Evolutionary conservation across 2,888 invertebrate genomes (phyloP).

Genomic region (Sphinx pinastri): DNA sequence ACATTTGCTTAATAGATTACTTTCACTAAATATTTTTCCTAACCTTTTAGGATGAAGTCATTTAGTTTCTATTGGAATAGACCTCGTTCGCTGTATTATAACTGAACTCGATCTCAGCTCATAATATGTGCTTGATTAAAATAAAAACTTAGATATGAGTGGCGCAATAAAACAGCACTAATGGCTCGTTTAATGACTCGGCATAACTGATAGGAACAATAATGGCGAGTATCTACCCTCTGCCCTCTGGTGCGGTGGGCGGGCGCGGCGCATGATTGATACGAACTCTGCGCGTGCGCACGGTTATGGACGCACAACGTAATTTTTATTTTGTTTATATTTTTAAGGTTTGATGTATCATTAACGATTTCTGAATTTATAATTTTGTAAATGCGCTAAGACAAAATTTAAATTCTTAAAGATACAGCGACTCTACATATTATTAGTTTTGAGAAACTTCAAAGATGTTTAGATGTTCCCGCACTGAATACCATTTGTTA

Average conservation of each 20-base stretch:
- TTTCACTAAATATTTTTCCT: no score
- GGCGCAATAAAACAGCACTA: slow-evolving; percentile 13
- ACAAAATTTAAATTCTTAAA: no score
- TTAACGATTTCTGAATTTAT: neutral
- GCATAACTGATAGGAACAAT: slow-evolving; percentile 28
- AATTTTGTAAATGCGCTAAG: neutral
- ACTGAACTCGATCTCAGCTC: neutral
- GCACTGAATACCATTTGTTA: no score
- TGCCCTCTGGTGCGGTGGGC: slow-evolving; percentile 38
- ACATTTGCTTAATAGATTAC: no score
- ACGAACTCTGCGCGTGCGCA: slow-evolving; percentile 36
- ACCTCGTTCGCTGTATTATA: no score
- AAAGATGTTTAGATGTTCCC: no score
- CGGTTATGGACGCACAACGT: slow-evolving; percentile 32
- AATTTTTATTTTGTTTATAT: neutral
- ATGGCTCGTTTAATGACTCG: slow-evolving; percentile 21
- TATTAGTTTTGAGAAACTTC: neutral
- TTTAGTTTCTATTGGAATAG: no score
- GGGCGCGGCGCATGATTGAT: slow-evolving; percentile 48
- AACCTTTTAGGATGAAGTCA: no score
- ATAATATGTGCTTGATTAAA: neutral
- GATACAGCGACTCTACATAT: neutral
- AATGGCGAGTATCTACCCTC: slow-evolving; percentile 37
- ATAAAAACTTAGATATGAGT: slow-evolving; percentile 3
- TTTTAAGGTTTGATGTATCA: slow-evolving; percentile 10